A percentile compares a stretch with the other conserved stretches of the same genome.
These are phyloP conservation scores for Xylophagus ater DNA, from an alignment of 2,888 invertebrate genomes.

Conservation along the genomic window DNA sequence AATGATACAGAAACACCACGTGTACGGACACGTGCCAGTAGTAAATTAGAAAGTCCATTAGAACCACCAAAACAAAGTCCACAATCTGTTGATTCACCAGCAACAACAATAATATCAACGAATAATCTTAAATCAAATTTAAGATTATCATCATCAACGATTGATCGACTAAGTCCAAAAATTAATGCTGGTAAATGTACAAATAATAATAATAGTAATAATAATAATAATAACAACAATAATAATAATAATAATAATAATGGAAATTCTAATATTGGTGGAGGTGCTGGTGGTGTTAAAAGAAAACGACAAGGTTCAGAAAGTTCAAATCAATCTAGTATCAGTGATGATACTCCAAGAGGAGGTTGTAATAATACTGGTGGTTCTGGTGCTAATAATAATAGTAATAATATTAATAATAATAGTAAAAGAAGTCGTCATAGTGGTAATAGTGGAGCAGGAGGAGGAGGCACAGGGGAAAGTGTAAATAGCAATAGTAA, in stretches of 20 bases:
- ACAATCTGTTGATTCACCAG: conserved; percentile 35
- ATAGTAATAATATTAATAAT: conserved; percentile 16
- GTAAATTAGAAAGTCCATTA: conserved; percentile 56
- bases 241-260: too few species aligned
- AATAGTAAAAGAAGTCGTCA: conserved; percentile 26
- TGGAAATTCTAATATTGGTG: conserved; percentile 27
- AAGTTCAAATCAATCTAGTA: conserved; percentile 54
- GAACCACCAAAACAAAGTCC: conserved; percentile 45
- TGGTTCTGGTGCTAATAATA: conserved; percentile 37
- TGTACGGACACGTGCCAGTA: conserved; percentile 55
- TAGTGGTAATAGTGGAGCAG: conserved; percentile 21
- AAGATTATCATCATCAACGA: conserved; percentile 18
- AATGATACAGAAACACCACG: conserved; percentile 40
- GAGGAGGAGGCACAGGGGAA: conserved; percentile 8
- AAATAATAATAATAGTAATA: conserved; percentile 3
- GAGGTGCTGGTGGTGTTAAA: conserved; percentile 40
- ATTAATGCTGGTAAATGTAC: conserved; percentile 17
- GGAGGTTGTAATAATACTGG: conserved; percentile 20
- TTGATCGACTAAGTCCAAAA: conserved; percentile 28
- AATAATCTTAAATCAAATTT: conserved; percentile 26
- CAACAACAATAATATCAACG: conserved; percentile 37
- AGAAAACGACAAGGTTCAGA: conserved; percentile 72
- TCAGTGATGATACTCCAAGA: conserved; percentile 43
- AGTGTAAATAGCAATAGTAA: conserved; percentile 6
- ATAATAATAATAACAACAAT: too few species aligned